Percentiles rank a stretch among this genome's conserved stretches.
Conservation (phyloP, 2,888 invertebrate species). For the Chymomyza caudatula region DNA sequence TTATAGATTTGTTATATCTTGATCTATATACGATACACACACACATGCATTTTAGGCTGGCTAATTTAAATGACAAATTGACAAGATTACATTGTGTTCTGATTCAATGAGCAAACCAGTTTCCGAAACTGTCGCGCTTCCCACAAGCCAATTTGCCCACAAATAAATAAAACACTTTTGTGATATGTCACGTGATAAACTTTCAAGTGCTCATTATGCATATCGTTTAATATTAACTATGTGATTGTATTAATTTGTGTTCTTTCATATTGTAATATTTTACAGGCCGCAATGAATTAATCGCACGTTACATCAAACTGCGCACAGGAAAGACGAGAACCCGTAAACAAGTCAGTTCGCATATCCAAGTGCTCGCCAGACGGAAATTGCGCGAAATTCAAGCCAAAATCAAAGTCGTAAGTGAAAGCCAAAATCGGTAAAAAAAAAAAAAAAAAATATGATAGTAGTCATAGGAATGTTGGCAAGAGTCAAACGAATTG, state of each 20-base stretch:
- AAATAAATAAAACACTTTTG: not conserved
- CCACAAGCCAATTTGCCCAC: not conserved
- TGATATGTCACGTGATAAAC: not conserved
- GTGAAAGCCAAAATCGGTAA: constrained; percentile 76
- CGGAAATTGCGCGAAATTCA: constrained; percentile 99
- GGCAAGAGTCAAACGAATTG: not conserved
- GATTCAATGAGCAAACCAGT: not conserved
- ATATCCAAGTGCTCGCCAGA: constrained; percentile 99
- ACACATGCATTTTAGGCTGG: not conserved
- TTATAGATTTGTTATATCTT: not conserved
- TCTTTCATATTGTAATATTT: constrained; percentile 1
- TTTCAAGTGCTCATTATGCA: not conserved
- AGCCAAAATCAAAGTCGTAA: constrained; percentile 97
- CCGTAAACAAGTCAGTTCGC: constrained; percentile 99
- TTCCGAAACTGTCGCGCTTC: not conserved
- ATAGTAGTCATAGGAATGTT: not conserved
- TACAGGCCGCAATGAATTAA: constrained; percentile 98
- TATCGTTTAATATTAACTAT: not conserved
- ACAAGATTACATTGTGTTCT: not conserved
- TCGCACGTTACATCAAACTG: constrained; percentile 99
- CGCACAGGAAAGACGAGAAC: constrained; percentile 99
- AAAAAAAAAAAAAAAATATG: constrained; percentile 6
- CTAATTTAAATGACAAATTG: not conserved
- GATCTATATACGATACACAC: not conserved
- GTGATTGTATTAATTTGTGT: constrained; percentile 20